Conservation (phyloP, 1,140 invertebrate genomes). For the Oryzaephilus surinamensis region DNA sequence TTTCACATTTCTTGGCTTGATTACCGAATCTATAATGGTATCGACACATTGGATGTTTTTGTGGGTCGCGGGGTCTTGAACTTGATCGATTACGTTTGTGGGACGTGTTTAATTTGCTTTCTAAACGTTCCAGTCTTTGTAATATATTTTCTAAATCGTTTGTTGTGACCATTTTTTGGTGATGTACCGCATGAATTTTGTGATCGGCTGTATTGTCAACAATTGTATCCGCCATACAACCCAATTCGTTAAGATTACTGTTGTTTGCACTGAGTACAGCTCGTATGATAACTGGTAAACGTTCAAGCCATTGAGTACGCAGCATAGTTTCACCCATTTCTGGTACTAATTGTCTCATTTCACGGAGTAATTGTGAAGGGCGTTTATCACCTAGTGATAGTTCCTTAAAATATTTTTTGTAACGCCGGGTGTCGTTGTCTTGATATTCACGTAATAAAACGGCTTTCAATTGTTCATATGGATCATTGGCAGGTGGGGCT, state of each 20-base stretch:
- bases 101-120: neutral
- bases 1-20: constrained; percentile 1
- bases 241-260: neutral
- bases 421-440: no score
- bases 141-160: neutral
- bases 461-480: no score
- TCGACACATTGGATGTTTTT: neutral
- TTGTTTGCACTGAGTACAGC: neutral
- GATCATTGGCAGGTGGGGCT: no score
- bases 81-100: no score
- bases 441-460: no score
- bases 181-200: neutral
- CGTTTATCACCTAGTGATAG: neutral
- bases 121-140: neutral
- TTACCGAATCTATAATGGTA: constrained; percentile 1
- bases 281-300: neutral
- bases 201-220: neutral
- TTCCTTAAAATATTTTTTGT: no score
- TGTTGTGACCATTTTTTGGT: neutral
- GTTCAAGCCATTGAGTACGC: neutral
- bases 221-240: neutral
- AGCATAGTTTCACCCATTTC: neutral
- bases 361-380: neutral
- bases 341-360: neutral
- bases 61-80: neutral